Evolutionary conservation across 1,140 invertebrate genomes (phyloP), one percentile per base, ranked within the genome.

Genomic region (Andricus grossulariae): DNA sequence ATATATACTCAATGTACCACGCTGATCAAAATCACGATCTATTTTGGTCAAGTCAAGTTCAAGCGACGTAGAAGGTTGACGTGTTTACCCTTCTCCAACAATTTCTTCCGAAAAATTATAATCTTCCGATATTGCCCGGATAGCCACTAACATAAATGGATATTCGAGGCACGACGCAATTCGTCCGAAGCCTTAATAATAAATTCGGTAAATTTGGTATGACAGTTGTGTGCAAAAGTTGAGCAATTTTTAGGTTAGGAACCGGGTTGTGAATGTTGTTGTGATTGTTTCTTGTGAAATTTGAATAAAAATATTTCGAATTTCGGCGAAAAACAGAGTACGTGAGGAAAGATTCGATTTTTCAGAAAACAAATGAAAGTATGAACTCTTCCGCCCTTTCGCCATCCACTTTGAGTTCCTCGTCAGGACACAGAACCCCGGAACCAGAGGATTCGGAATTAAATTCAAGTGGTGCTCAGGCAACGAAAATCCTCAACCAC

Each of bases 331-430:
- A 39, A 66, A 66, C 60, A 66, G n/a, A 39, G 0, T n/a, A 45
- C 5, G 6, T 39, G 21, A 25, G 60, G 3, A 45, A 66, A 39
- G 32, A 66, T 39, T 66, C 7, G 32, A 32, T 66, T 66, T 72
- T 50, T 32, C 19, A 75, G 52, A 25, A 71, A 82, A 80, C 74
- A 82, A 79, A 39, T 72, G 60, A 81, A 88, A 86, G 80, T 75
- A 91, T 91, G 89, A 91, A 91, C 82, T 81, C 87, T 12, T 84
- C 88, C 52, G 75, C 87, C 55, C 60, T 91, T 39, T 89, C 90
- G 7, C 83, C 90, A 25, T 83, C 78, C 60, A 88, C 85, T 75
- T 85, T 90, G 54, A 87, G 83, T 21, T 84, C 87, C 54, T 88
- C 90, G 19, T 82, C 87, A 11, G 84, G 83, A 8, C 88, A 90